Evolutionary conservation across 2,113 vertebrate species (phyloP).

Genomic region (Calypte anna): DNA sequence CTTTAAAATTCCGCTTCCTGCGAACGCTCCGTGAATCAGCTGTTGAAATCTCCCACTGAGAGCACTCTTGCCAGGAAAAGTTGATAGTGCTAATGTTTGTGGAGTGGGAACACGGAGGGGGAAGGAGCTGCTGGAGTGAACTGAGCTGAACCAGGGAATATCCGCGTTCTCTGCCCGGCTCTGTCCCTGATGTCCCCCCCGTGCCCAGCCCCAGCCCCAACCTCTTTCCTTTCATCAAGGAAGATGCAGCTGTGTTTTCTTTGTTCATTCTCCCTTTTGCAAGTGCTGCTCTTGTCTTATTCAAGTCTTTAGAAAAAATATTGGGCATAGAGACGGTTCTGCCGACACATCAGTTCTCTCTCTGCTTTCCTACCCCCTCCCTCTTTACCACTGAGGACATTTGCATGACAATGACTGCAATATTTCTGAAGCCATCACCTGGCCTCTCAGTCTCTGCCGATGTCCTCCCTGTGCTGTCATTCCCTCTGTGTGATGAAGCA

Average conservation of each 20-base stretch:
- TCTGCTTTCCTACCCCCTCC: neutral
- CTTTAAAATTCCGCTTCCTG: constrained; percentile 53
- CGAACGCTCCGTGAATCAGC: constrained; percentile 41
- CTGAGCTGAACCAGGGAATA: constrained; percentile 21
- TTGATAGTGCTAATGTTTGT: constrained; percentile 43
- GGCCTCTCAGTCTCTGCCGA: neutral
- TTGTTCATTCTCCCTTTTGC: constrained; percentile 58
- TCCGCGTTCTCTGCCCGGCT: constrained; percentile 31
- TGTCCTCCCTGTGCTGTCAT: neutral
- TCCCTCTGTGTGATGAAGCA: neutral
- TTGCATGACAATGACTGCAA: constrained; percentile 28
- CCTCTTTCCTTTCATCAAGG: constrained; percentile 48
- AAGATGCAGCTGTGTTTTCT: constrained; percentile 68
- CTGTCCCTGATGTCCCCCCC: constrained; percentile 11
- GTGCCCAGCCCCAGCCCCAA: neutral
- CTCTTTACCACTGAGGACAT: neutral
- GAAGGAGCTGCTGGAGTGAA: constrained; percentile 48
- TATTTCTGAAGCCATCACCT: constrained; percentile 50
- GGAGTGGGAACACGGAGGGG: constrained; percentile 31
- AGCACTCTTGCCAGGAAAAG: constrained; percentile 58
- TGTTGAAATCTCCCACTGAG: constrained; percentile 54
- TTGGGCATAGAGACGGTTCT: constrained; percentile 57
- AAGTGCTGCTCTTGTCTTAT: constrained; percentile 46
- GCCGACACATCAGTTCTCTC: constrained; percentile 49
- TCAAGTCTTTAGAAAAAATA: constrained; percentile 61